phyloP scores from a whole-genome alignment of 2,113 vertebrate genomes.

The Rhinoderma darwinii region DNA sequence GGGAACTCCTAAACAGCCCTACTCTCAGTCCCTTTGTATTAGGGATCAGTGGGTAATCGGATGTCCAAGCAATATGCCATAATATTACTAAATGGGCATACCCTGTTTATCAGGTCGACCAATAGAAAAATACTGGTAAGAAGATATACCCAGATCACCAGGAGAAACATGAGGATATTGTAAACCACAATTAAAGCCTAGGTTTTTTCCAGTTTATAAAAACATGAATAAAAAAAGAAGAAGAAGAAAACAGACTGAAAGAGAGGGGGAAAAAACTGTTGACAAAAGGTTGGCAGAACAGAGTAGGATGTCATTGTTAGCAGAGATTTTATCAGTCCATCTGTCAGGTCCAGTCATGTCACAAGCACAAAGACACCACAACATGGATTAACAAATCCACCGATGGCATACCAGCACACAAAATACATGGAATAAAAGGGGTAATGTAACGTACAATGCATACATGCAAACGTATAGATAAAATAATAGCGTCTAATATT shows the following conservation, averaged over 20 bases:
- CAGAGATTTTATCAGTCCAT: conserved; percentile 37
- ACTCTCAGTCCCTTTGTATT: too few relatives aligned
- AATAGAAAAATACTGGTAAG: too few relatives aligned
- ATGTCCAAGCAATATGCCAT: too few relatives aligned
- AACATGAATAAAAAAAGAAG: neutral
- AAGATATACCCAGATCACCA: neutral
- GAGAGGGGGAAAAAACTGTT: neutral
- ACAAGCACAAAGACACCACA: conserved; percentile 20
- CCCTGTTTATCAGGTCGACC: too few relatives aligned
- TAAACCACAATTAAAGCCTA: too few relatives aligned
- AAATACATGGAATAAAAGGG: neutral
- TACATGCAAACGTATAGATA: fast-evolving
- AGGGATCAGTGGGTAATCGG: too few relatives aligned
- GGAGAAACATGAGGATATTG: neutral
- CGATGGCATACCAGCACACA: neutral
- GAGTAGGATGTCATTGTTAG: neutral
- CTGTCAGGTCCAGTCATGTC: conserved; percentile 30
- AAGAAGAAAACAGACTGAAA: neutral
- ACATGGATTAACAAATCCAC: neutral
- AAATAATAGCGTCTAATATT: too few relatives aligned
- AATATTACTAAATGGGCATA: too few relatives aligned
- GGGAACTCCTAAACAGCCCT: too few relatives aligned
- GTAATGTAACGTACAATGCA: neutral
- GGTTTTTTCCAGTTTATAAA: too few relatives aligned
- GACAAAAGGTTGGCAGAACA: neutral